Percentiles rank a stretch among this genome's conserved stretches.
Evolutionary conservation across 2,888 invertebrate genomes (phyloP).

Genomic region (Cephus runcator): DNA sequence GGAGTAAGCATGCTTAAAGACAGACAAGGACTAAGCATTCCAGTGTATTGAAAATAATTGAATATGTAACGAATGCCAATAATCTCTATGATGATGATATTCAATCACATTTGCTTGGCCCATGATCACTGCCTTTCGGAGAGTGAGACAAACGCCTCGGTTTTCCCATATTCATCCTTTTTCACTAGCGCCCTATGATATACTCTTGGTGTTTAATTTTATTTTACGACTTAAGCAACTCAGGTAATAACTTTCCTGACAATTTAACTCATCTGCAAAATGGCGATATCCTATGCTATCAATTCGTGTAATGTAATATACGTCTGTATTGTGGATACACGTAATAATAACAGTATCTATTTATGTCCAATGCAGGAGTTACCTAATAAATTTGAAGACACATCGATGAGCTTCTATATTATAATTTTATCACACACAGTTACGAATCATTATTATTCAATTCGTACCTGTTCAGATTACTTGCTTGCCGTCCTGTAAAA

Average conservation of each 20-base stretch:
- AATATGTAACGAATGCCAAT: background rate
- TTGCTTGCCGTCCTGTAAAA: background rate
- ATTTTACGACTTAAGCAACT: background rate
- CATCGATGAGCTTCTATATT: background rate
- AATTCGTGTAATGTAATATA: background rate
- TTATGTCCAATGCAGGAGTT: background rate
- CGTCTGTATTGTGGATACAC: background rate
- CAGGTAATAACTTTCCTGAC: background rate
- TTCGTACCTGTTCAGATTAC: background rate
- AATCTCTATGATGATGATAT: background rate
- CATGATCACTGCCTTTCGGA: background rate
- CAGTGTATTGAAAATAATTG: slow-evolving; percentile 29
- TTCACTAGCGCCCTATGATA: background rate
- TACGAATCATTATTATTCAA: slow-evolving; percentile 5
- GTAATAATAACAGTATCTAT: background rate
- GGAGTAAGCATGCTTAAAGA: background rate
- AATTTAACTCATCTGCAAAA: background rate
- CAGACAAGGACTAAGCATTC: slow-evolving; percentile 40
- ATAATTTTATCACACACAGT: background rate
- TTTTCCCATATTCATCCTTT: background rate
- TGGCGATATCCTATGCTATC: background rate
- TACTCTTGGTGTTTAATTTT: background rate
- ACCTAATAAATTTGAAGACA: background rate
- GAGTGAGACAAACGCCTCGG: background rate
- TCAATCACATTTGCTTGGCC: background rate